phyloP scores from a whole-genome alignment of 30 jellyfish, hydroid and myxozoan genomes.

The Pseudorhiza aurosa region DNA sequence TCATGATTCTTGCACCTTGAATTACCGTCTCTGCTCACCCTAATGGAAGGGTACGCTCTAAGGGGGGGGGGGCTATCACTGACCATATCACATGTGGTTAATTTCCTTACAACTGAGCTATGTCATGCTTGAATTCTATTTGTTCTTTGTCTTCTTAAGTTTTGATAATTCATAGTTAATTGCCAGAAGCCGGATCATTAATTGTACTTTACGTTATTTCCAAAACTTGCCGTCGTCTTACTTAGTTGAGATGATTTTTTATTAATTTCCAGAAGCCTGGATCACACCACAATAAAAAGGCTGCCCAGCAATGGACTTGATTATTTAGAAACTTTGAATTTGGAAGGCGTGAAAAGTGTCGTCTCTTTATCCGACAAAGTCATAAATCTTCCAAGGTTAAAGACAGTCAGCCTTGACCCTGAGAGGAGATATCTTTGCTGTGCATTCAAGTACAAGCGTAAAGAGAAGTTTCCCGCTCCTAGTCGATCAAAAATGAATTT shows the following conservation, averaged over 20 bases:
- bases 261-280: constrained; percentile 65
- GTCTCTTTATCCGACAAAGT: constrained; percentile 66
- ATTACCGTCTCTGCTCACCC: too few species aligned
- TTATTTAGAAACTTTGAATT: constrained; percentile 22
- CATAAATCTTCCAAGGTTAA: constrained; percentile 68
- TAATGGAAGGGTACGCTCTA: too few species aligned
- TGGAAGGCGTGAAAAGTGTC: constrained; percentile 56
- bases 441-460: constrained; percentile 79
- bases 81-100: too few species aligned
- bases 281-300: constrained; percentile 38
- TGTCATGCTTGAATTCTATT: too few species aligned
- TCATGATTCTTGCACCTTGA: too few species aligned
- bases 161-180: too few species aligned
- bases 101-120: too few species aligned
- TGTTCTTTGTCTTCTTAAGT: too few species aligned
- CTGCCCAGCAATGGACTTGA: constrained; percentile 83
- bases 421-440: constrained; percentile 91
- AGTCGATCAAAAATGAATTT: background rate
- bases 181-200: too few species aligned
- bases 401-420: constrained; percentile 65
- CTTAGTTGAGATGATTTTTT: too few species aligned
- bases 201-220: too few species aligned
- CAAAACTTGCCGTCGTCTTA: too few species aligned
- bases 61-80: background rate
- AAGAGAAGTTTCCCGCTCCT: background rate